Percentiles rank a stretch among this genome's conserved stretches.
Evolutionary conservation across 2,797 vertebrate species (phyloP).

Genomic region (Onychomys arenicola): DNA sequence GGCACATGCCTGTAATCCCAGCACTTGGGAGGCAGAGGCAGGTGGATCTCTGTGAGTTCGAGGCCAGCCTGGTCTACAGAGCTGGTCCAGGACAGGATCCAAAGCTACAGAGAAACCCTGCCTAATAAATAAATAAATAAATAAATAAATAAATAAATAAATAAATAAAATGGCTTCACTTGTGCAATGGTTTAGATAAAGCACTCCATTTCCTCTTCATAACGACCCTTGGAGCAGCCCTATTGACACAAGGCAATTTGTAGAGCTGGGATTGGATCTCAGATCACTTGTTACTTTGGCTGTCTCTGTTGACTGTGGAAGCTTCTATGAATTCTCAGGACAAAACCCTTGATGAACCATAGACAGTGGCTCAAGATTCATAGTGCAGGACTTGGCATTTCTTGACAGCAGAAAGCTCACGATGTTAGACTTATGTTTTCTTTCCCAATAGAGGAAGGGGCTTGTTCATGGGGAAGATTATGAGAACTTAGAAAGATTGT

Average conservation of each 20-base stretch:
- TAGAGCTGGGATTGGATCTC: not conserved
- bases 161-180: not conserved
- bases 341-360: not conserved
- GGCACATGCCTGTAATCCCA: no score
- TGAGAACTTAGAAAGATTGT: not conserved
- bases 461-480: not conserved
- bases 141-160: no score
- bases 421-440: constrained; percentile 9
- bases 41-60: no score
- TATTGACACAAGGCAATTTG: not conserved
- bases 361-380: not conserved
- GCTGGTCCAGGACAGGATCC: no score
- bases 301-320: not conserved
- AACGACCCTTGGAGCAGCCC: not conserved
- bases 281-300: not conserved
- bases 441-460: not conserved
- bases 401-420: not conserved
- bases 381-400: not conserved
- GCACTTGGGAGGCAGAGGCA: no score
- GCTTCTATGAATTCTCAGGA: not conserved
- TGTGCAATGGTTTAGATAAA: not conserved
- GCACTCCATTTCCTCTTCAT: not conserved
- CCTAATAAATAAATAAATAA: no score
- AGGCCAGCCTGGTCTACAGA: no score
- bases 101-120: no score